Base-by-base conservation (phyloP, 1,140 invertebrate species). In the Drosophila parvula region DNA sequence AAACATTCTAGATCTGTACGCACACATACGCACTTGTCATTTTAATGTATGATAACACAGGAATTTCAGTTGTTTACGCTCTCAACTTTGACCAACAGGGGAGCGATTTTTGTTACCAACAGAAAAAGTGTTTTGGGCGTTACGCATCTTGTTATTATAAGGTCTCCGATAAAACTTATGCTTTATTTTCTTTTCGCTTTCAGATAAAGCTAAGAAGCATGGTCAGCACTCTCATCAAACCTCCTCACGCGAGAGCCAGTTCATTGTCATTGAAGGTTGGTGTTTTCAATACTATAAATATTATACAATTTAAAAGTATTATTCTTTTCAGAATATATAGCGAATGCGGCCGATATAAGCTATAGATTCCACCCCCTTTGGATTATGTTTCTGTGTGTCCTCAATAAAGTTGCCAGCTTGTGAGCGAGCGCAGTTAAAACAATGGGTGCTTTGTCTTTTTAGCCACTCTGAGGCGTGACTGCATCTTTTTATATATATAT, bases 121-220 rank as follows among this genome's bases (percentile, higher is more conserved):
- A 22, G 22, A 22, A 22, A 2, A 22, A 22, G 22, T 22, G 22
- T 22, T 22, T 22, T 22, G 3, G 1, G 22, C 22, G 22, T 22
- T 22, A 22, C 22, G 22, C 22, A 22, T 22, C 22, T 22, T 22
- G 22, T 22, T 22, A 22, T 22, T 22, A 22, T 22, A 22, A 22
- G 22, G 22, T 22, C 22, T 22, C 3, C 22, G 22, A 22, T 22
- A 22, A 22, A 22, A 22, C 3, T 3, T 22, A 2, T 22, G 22
- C 22, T 22, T 22, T 22, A 22, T 2, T 22, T 2, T 22, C 22
- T 22, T 2, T 22, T 22, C 22, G 1, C 32, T 10, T 3, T 2
- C 6, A 91, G 90, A 91, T 57, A 91, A 91, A 45, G 81, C 90
- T 57, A 91, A 91, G 51, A 91, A 88, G 51, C 78, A 91, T 36